Evolutionary conservation across 1,140 invertebrate species (phyloP), one percentile per base, ranked within the genome.

Genomic region (Ruditapes philippinarum): DNA sequence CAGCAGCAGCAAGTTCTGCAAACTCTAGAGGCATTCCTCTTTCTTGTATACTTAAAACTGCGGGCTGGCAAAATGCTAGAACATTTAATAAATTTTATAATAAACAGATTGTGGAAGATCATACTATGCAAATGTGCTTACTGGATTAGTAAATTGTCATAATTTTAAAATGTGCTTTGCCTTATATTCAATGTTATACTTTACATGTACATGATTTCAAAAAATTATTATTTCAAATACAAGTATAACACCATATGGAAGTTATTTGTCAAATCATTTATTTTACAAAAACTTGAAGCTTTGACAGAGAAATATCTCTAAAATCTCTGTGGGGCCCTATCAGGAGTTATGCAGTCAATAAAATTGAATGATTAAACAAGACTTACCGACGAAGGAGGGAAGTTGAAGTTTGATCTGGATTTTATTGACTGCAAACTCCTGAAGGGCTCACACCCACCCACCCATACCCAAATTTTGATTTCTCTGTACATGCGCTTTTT

Each of bases 341-440:
- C 60, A 62, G 60, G 60, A 62, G 5, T 5, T 62, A 62, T 62
- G 22, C 60, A 22, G 60, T 5, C 5, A 22, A 62, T 22, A 70
- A 70, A 70, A 25, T 70, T 70, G 65, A 17, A 70, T 17, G 65
- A 40, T 70, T 70, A 70, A 70, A 70, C 25, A 28, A 70, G 9
- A 70, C 65, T 70, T 70, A 70, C 65, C 65, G 65, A 70, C 65
- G 22, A 11, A 25, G 65, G 65, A 70, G 65, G 65, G 65, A 70
- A 70, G 65, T 70, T 70, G 36, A 70, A 9, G 65, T 70, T 70
- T 70, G 36, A 70, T 40, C 65, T 22, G 22, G 65, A 70, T 70
- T 70, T 70, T 70, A 28, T 70, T 22, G 65, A 70, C 65, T 28
- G 28, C 33, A 28, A 17, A 70, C 31, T 36, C 65, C 31, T 70